Base-by-base conservation (phyloP, 2,888 invertebrate species). In the Perizoma affinitatum region DNA sequence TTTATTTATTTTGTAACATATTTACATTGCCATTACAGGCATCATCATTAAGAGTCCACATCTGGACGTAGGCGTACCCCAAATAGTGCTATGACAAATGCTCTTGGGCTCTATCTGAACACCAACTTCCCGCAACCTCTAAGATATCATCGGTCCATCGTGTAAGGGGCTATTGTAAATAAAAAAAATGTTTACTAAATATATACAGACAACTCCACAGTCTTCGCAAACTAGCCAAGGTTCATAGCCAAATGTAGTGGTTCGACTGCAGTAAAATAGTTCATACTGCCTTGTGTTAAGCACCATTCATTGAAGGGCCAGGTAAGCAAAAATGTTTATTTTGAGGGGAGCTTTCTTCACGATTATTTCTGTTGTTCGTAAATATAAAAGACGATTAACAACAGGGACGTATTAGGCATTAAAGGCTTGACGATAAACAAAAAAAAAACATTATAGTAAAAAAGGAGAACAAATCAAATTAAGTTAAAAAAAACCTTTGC, bases 281-380 rank as follows among this genome's bases (percentile, higher is more conserved):
- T 71, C 75, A 66, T 88, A 83, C 75, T 22, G 22, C 35, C 9
- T 44, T 54, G 0, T 0, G 0, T 62, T 84, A 87, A 74, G 75
- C 80, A 74, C 66, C 58, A 74, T 59, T 62, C 52, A 64, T 63
- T 73, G 69, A 65, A 54, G 59, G 61, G 70, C 73, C 81, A 76
- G 74, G 69, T 70, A 69, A 73, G 80, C 71, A 84, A 84, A 84
- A 83, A 82, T 69, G 75, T 82, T 79, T 83, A 77, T 83, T 84
- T 81, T 76, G 81, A 78, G 86, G 87, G 90, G 88, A 78, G 84
- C 86, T 89, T 90, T 88, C 89, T 89, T 91, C 68, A 79, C 85
- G 84, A 80, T 82, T 83, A 80, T 80, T 83, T 79, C 79, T 86
- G 83, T 89, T 87, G 86, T 87, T 85, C 81, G 79, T 78, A 78